Evolutionary conservation across 92 coral and sea anemone species (phyloP).

Genomic region (Actinernus sp.): DNA sequence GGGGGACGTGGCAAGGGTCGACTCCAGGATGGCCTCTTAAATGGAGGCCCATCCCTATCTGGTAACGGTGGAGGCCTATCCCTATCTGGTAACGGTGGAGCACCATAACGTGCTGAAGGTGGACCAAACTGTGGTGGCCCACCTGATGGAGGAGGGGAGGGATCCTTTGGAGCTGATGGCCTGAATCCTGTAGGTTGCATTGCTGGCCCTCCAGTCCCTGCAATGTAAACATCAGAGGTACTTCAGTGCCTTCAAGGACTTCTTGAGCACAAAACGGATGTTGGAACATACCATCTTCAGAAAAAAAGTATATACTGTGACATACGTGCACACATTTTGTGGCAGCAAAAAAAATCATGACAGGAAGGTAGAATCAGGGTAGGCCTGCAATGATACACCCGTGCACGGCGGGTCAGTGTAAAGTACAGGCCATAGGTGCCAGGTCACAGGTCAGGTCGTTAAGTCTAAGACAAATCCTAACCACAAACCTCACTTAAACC

Average conservation of each 20-base stretch:
- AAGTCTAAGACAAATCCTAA: too few species aligned
- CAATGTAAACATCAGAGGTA: not conserved
- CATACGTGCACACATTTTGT: not conserved
- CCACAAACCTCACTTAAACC: too few species aligned
- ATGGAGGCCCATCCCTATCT: not conserved
- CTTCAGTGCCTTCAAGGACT: too few species aligned
- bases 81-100: conserved; percentile 23
- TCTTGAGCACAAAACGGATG: too few species aligned
- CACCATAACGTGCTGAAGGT: conserved; percentile 34
- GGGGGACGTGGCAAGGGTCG: conserved; percentile 12
- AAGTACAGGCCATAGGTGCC: too few species aligned
- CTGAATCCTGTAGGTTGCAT: conserved; percentile 88
- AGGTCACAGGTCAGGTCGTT: too few species aligned
- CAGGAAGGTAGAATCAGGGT: too few species aligned
- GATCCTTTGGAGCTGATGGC: conserved; percentile 50
- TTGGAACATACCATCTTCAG: too few species aligned
- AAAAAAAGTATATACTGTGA: too few species aligned
- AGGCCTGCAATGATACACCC: too few species aligned
- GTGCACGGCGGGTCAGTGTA: too few species aligned
- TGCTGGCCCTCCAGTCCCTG: conserved; percentile 78
- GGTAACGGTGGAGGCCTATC: too few species aligned
- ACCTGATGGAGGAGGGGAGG: conserved; percentile 18
- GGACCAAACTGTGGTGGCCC: conserved; percentile 38
- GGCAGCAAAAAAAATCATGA: conserved; percentile 3
- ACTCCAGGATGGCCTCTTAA: conserved; percentile 1